Base-by-base conservation (phyloP, 2,888 invertebrate genomes). In the Enoplolaimus lenunculus region DNA sequence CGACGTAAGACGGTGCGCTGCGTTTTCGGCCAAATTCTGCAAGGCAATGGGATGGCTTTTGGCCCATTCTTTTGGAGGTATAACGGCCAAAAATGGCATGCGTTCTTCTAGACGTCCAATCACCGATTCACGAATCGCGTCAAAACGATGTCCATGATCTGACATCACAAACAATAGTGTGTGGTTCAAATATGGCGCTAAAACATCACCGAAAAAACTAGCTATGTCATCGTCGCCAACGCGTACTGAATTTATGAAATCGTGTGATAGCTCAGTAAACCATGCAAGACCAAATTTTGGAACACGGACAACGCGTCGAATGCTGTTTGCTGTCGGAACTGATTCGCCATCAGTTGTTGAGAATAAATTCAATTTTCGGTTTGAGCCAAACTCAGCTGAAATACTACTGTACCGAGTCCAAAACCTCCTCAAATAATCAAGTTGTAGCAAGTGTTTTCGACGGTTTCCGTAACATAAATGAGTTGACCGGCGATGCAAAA, bases 101-200 rank as follows among this genome's bases (percentile, higher is more conserved):
- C 77, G 73, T 73, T 78, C 78, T 68, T 78, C 78, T 3, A 76
- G 68, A 21, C 78, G 65, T 1, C 78, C 78, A 21, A 76, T 72
- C 29, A 72, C 65, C 1, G 82, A 80, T 70, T 79, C 77, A 34
- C 82, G 74, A 68, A 82, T 81, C 34, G 75, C 74, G 59, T 82
- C 83, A 71, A 82, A 82, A 29, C 83, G 76, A 74, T 81, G 80
- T 21, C 83, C 83, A 73, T 83, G 83, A 72, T 83, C 83, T 68
- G 81, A 80, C 74, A 81, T 73, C 13, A 80, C 73, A 60, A 78
- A 71, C 0, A 78, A 45, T 66, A 75, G 76, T 1, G 77, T 73
- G 64, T 79, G 72, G 60, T 75, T 74, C 26, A 71, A 34, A 26
- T 60, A 28, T 1, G 62, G 67, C 68, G 31, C 45, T 16, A 31